A percentile compares a stretch with the other conserved stretches of the same genome.
phyloP scores from a whole-genome alignment of 2,888 invertebrate species.

The Dryocosmus kuriphilus region DNA sequence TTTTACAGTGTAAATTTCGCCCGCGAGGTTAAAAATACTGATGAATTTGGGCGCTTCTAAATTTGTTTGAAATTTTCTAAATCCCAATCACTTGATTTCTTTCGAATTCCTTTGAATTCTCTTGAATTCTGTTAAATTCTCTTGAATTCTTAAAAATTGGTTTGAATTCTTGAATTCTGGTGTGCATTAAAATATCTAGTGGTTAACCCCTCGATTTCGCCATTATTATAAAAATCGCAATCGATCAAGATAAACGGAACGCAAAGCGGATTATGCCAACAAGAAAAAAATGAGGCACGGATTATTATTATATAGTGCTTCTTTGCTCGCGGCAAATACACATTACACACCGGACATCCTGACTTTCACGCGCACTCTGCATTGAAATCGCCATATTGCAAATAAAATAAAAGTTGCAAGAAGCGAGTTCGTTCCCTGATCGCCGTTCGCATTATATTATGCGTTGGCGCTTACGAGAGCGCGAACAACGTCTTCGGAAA shows the following conservation, averaged over 20 bases:
- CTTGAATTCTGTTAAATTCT: no score
- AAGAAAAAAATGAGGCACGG: not conserved
- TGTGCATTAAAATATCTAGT: no score
- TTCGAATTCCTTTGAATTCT: no score
- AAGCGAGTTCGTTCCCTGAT: conserved; percentile 45
- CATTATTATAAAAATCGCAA: not conserved
- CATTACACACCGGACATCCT: conserved; percentile 59
- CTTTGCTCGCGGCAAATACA: conserved; percentile 47
- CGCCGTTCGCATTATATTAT: conserved; percentile 50
- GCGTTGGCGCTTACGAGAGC: conserved; percentile 69
- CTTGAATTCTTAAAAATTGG: no score
- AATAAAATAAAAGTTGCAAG: conserved; percentile 45
- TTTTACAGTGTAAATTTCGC: no score
- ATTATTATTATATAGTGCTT: conserved; percentile 33
- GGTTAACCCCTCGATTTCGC: no score
- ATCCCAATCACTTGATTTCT: no score
- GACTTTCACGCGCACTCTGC: conserved; percentile 64
- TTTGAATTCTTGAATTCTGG: no score
- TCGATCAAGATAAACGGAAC: not conserved
- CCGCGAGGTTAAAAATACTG: no score
- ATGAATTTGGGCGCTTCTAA: no score
- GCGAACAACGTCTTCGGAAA: conserved; percentile 72
- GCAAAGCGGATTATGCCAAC: not conserved
- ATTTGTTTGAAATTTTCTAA: no score
- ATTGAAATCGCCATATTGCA: conserved; percentile 62